Evolutionary conservation across 2,888 invertebrate species (phyloP).

Genomic region (Ceratothoa steindachneri): DNA sequence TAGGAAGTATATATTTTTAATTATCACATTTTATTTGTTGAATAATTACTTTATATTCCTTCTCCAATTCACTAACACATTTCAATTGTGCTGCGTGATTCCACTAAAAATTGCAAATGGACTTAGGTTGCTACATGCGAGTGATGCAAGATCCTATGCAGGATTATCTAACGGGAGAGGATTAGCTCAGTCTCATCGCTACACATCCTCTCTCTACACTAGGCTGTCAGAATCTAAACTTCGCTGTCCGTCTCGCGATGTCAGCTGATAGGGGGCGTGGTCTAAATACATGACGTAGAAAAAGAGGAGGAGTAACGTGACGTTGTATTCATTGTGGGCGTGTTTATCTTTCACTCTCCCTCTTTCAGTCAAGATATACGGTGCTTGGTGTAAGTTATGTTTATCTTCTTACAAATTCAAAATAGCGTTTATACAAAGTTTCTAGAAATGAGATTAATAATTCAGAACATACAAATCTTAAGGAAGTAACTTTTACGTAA

Average conservation of each 20-base stretch:
- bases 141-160: neutral
- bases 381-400: neutral
- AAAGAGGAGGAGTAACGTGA: slow-evolving; percentile 32
- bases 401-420: neutral
- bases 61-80: slow-evolving; percentile 35
- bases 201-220: slow-evolving; percentile 47
- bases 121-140: slow-evolving; percentile 3
- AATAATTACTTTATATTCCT: neutral
- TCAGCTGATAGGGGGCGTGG: slow-evolving; percentile 43
- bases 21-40: neutral
- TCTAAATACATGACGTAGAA: slow-evolving; percentile 35
- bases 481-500: too few species aligned
- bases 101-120: slow-evolving; percentile 39
- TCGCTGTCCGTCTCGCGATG: slow-evolving; percentile 47
- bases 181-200: slow-evolving; percentile 28
- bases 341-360: neutral
- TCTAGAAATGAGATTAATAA: too few species aligned
- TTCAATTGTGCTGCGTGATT: slow-evolving; percentile 23
- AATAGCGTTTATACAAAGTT: neutral
- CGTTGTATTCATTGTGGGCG: slow-evolving; percentile 17
- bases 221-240: slow-evolving; percentile 48
- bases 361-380: slow-evolving; percentile 12
- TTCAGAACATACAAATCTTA: too few species aligned
- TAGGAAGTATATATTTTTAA: neutral
- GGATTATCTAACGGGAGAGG: slow-evolving; percentile 5